phyloP scores from a whole-genome alignment of 2,797 vertebrate species.

The Sciurus carolinensis region DNA sequence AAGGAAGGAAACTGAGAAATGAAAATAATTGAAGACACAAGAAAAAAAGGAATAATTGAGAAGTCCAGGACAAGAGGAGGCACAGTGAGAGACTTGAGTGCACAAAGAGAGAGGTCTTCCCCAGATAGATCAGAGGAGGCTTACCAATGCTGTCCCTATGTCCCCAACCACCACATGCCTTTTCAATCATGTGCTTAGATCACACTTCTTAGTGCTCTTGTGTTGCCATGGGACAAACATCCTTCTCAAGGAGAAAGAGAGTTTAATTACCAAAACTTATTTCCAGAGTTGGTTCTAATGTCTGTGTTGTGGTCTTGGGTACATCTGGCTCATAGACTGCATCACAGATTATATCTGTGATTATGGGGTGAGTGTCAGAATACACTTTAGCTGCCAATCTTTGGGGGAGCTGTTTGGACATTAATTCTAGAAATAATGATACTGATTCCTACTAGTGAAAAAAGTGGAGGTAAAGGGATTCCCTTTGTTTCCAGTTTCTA shows the following conservation, averaged over 20 bases:
- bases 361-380: neutral
- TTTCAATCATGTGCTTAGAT: neutral
- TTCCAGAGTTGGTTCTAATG: neutral
- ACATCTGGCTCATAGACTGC: neutral
- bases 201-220: neutral
- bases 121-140: neutral
- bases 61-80: neutral
- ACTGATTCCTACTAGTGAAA: neutral
- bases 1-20: constrained; percentile 14
- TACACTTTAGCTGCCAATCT: neutral
- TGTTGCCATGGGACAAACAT: constrained; percentile 45
- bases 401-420: neutral
- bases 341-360: neutral
- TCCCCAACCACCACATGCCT: neutral
- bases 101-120: neutral
- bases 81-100: neutral
- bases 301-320: neutral
- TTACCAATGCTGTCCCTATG: neutral
- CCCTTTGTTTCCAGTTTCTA: neutral
- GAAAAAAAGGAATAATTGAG: neutral
- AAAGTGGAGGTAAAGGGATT: neutral
- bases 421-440: neutral
- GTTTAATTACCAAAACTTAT: constrained; percentile 41
- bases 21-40: neutral
- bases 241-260: constrained; percentile 51